A percentile compares a stretch with the other conserved stretches of the same genome.
phyloP scores from a whole-genome alignment of 2,113 vertebrate species.

The Pycnonotus jocosus region DNA sequence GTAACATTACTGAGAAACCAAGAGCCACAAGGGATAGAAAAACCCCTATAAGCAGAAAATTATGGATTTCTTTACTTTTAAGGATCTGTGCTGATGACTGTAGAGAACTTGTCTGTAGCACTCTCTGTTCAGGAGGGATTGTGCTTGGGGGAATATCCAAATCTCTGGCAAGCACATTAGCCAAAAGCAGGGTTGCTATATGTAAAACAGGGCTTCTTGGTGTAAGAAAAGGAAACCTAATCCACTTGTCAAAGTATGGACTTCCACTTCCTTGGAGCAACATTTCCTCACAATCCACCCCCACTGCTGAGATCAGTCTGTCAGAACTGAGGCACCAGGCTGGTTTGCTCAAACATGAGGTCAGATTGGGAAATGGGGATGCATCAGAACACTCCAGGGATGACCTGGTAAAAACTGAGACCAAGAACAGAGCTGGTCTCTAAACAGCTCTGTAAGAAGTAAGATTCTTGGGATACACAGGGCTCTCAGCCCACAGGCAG shows the following conservation, averaged over 20 bases:
- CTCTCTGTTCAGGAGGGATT: not conserved
- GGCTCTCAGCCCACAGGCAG: not conserved
- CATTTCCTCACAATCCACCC: not conserved
- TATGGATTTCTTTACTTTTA: not conserved
- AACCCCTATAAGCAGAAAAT: not conserved
- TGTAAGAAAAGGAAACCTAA: not conserved
- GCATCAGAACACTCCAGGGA: not conserved
- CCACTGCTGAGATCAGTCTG: not conserved
- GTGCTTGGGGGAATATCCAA: not conserved
- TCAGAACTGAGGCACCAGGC: not conserved
- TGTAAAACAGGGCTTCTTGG: not conserved
- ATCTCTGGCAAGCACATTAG: not conserved
- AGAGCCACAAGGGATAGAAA: not conserved
- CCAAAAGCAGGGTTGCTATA: not conserved
- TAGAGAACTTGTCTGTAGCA: not conserved
- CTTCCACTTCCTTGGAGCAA: not conserved
- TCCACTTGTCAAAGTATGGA: not conserved
- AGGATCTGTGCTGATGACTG: not conserved
- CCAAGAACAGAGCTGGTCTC: not conserved
- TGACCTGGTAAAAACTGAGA: not conserved
- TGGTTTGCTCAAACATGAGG: not conserved
- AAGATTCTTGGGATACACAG: not conserved
- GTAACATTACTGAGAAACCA: not conserved
- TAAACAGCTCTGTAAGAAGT: not conserved
- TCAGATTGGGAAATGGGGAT: not conserved